Conservation (phyloP, 2,113 vertebrate genomes). For the Cynocephalus volans region DNA sequence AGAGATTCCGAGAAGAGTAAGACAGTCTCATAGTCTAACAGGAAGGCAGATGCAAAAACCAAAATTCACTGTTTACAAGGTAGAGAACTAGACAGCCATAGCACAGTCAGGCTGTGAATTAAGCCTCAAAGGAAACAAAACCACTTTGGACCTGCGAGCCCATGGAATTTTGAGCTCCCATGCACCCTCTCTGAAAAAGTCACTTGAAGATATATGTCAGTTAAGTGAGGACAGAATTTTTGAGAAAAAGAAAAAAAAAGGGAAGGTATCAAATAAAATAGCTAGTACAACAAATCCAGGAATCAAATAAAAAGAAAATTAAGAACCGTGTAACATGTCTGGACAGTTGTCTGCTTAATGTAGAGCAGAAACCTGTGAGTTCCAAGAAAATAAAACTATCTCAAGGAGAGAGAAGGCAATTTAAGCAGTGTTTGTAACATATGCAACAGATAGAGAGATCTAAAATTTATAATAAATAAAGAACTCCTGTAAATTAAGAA, state of each 20-base stretch:
- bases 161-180: background rate
- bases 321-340: background rate
- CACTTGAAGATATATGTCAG: background rate
- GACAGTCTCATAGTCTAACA: background rate
- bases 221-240: background rate
- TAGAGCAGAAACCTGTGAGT: background rate
- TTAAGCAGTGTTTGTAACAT: background rate
- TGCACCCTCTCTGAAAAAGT: background rate
- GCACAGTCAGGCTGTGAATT: background rate
- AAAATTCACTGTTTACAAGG: background rate
- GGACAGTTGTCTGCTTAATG: background rate
- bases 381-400: background rate
- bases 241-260: accelerated
- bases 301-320: background rate
- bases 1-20: background rate
- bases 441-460: background rate
- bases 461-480: background rate
- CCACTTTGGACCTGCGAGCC: background rate
- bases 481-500: background rate
- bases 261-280: background rate
- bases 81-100: background rate
- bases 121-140: background rate
- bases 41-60: background rate
- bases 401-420: background rate
- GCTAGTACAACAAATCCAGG: background rate